A percentile compares a stretch with the other conserved stretches of the same genome.
phyloP scores from a whole-genome alignment of 2,113 vertebrate genomes.

The Corythoichthys haematopterus region DNA sequence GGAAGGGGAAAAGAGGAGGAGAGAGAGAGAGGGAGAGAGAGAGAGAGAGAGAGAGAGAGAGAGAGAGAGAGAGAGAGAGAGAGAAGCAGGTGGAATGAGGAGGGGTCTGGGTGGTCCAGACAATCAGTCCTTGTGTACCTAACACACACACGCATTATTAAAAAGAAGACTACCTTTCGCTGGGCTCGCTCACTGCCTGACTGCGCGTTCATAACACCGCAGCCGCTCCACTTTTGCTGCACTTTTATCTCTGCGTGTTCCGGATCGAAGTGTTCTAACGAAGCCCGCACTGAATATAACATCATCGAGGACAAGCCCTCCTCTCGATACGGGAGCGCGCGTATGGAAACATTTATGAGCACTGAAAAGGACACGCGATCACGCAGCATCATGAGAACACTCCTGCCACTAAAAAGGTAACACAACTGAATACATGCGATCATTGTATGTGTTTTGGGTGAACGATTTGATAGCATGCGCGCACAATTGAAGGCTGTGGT shows the following conservation, averaged over 20 bases:
- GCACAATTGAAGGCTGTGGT: background rate
- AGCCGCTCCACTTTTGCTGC: background rate
- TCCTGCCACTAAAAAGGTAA: slow-evolving; percentile 53
- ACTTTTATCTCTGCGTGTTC: background rate
- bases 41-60: slow-evolving; percentile 19
- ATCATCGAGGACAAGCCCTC: slow-evolving; percentile 27
- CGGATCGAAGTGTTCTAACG: slow-evolving; percentile 10
- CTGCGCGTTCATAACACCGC: slow-evolving; percentile 14
- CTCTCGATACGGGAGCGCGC: slow-evolving; percentile 38
- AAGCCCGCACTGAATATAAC: slow-evolving; percentile 3
- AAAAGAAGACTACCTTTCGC: slow-evolving; percentile 30
- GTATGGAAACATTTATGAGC: slow-evolving; percentile 30
- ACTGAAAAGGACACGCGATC: slow-evolving; percentile 21
- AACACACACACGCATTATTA: slow-evolving; percentile 63
- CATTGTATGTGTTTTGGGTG: background rate
- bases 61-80: slow-evolving; percentile 22
- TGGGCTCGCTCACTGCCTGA: slow-evolving; percentile 11
- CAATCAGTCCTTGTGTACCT: slow-evolving; percentile 64
- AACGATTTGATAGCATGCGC: background rate
- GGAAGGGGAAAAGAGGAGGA: background rate
- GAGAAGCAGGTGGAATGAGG: slow-evolving; percentile 53
- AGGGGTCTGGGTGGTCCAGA: slow-evolving; percentile 68
- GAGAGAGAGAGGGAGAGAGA: slow-evolving; percentile 4
- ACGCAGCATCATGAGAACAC: slow-evolving; percentile 40
- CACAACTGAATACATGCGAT: background rate